These are phyloP conservation scores for Zaprionus bogoriensis DNA, from an alignment of 2,888 invertebrate genomes.

Conservation along the genomic window DNA sequence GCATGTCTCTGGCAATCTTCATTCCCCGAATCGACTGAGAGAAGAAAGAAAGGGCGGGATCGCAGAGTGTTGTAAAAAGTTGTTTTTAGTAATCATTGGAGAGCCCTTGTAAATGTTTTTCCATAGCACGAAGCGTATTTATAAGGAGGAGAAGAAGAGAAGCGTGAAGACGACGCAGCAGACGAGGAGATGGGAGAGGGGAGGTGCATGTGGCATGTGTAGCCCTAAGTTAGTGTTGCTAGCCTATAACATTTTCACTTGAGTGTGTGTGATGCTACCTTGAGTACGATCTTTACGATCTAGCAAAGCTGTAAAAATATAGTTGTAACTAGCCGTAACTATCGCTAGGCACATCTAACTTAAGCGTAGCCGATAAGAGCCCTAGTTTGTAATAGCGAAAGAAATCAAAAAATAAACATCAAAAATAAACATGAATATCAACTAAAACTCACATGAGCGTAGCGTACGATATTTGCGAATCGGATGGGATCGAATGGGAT, in stretches of 20 bases:
- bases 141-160: not conserved
- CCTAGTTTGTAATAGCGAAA: slow-evolving; percentile 74
- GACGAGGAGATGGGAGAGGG: not conserved
- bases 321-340: not conserved
- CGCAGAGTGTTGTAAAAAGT: slow-evolving; percentile 63
- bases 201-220: slow-evolving; percentile 1
- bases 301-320: slow-evolving; percentile 70
- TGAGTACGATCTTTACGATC: slow-evolving; percentile 54
- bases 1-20: slow-evolving; percentile 50
- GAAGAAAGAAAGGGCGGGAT: slow-evolving; percentile 1
- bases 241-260: slow-evolving; percentile 39
- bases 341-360: not conserved
- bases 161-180: too few relatives aligned
- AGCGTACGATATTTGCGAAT: too few relatives aligned
- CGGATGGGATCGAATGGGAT: too few relatives aligned
- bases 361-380: slow-evolving; percentile 25
- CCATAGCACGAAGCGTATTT: slow-evolving; percentile 42
- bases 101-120: slow-evolving; percentile 63
- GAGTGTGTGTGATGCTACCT: slow-evolving; percentile 68
- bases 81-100: slow-evolving; percentile 62
- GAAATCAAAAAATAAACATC: slow-evolving; percentile 66
- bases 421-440: slow-evolving; percentile 20
- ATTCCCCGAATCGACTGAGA: slow-evolving; percentile 18
- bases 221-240: slow-evolving; percentile 43
- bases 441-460: slow-evolving; percentile 4